A percentile compares a stretch with the other conserved stretches of the same genome.
These are phyloP conservation scores for Deroplatys truncata DNA, from an alignment of 2,888 invertebrate genomes.

Conservation along the genomic window DNA sequence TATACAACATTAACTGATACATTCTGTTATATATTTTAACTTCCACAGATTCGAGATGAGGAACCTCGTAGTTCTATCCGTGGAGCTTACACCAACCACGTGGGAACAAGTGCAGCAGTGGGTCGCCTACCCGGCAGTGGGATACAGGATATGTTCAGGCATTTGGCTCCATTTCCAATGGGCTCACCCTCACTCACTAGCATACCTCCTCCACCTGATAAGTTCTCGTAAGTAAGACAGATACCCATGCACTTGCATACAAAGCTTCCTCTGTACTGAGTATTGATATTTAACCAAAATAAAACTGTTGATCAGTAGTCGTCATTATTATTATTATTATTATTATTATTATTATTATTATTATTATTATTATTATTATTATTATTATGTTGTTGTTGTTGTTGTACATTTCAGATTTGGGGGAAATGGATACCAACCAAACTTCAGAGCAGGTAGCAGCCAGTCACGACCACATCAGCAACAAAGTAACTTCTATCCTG, in stretches of 20 bases:
- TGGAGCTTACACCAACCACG: background rate
- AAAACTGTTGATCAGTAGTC: too few species aligned
- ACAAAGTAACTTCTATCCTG: conserved; percentile 44
- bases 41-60: conserved; percentile 40
- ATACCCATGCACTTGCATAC: background rate
- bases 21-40: background rate
- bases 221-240: conserved; percentile 41
- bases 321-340: too few species aligned
- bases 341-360: too few species aligned
- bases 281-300: too few species aligned
- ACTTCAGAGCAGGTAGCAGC: conserved; percentile 9
- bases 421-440: conserved; percentile 24
- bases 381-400: background rate
- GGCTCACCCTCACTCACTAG: conserved; percentile 53
- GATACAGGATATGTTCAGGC: conserved; percentile 49
- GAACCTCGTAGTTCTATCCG: conserved; percentile 42
- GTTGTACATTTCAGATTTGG: conserved; percentile 8
- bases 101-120: background rate
- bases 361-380: too few species aligned
- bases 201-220: conserved; percentile 44
- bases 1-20: too few species aligned
- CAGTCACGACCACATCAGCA: conserved; percentile 20
- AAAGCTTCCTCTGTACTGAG: background rate
- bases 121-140: conserved; percentile 24
- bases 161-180: conserved; percentile 65